These are phyloP conservation scores for Solenopsis fugax DNA, from an alignment of 1,140 invertebrate species.

Conservation along the genomic window DNA sequence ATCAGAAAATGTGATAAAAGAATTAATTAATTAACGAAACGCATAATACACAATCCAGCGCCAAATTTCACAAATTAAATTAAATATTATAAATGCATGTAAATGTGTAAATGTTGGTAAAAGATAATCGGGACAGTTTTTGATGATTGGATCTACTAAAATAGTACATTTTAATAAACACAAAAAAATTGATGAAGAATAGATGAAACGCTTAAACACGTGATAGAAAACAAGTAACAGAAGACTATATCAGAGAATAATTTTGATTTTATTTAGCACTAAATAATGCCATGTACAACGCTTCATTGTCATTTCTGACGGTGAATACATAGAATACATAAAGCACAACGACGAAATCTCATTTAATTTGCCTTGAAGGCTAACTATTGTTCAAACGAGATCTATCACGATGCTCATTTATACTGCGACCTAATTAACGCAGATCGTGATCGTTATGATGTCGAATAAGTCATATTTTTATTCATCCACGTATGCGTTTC, in stretches of 20 bases:
- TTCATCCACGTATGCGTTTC: not conserved
- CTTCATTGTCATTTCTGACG: not conserved
- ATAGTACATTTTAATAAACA: conserved; percentile 6
- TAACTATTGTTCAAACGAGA: conserved; percentile 2
- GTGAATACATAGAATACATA: conserved; percentile 27
- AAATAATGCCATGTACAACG: conserved; percentile 64
- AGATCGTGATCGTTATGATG: conserved; percentile 5
- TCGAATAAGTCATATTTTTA: not conserved
- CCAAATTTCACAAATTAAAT: conserved; percentile 21
- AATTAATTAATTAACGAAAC: conserved; percentile 49
- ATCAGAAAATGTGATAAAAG: conserved; percentile 19
- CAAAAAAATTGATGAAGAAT: not conserved
- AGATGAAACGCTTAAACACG: not conserved
- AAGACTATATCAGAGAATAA: conserved; percentile 1
- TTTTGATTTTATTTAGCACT: conserved; percentile 62
- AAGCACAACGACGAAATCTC: conserved; percentile 6
- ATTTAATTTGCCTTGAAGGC: conserved; percentile 24
- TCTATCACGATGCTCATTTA: conserved; percentile 55
- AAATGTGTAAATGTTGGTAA: not conserved
- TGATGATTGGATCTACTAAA: not conserved
- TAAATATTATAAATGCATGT: not conserved
- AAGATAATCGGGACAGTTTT: not conserved
- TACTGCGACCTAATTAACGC: conserved; percentile 36
- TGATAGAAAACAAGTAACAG: not conserved
- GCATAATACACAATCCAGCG: conserved; percentile 14